Evolutionary conservation across 1,140 invertebrate genomes (phyloP).

Genomic region (Dendroctonus ponderosae): DNA sequence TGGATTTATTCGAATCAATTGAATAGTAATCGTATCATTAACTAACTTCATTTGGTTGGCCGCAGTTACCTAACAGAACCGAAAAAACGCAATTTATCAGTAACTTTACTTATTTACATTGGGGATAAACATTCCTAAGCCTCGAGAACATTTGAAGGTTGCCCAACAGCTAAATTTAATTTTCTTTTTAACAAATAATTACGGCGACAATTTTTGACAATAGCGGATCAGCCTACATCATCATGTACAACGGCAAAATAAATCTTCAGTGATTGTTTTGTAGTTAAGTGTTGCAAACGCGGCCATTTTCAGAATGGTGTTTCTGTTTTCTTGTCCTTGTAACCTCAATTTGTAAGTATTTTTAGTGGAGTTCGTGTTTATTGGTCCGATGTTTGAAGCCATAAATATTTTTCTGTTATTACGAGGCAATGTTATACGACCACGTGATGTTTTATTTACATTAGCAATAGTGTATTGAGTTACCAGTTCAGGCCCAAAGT

Average conservation of each 20-base stretch:
- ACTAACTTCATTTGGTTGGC: too few relatives aligned
- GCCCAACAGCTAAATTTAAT: conserved; percentile 1
- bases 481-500: too few relatives aligned
- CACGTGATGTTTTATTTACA: too few relatives aligned
- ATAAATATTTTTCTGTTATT: too few relatives aligned
- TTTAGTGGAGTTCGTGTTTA: not conserved
- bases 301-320: not conserved
- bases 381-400: too few relatives aligned
- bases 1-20: too few relatives aligned
- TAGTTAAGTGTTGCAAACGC: not conserved
- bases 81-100: too few relatives aligned
- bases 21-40: too few relatives aligned
- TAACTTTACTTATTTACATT: conserved; percentile 7
- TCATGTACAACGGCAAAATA: too few relatives aligned
- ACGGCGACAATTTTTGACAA: conserved; percentile 5
- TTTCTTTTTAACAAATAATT: conserved; percentile 7
- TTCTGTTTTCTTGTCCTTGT: not conserved
- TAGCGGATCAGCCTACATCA: not conserved
- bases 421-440: too few relatives aligned
- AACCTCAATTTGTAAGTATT: conserved; percentile 11
- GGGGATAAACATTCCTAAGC: conserved; percentile 8
- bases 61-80: too few relatives aligned
- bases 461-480: too few relatives aligned
- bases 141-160: conserved; percentile 3
- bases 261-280: not conserved